Conservation (phyloP, 2,888 invertebrate genomes). For the Dryomyza anilis region DNA sequence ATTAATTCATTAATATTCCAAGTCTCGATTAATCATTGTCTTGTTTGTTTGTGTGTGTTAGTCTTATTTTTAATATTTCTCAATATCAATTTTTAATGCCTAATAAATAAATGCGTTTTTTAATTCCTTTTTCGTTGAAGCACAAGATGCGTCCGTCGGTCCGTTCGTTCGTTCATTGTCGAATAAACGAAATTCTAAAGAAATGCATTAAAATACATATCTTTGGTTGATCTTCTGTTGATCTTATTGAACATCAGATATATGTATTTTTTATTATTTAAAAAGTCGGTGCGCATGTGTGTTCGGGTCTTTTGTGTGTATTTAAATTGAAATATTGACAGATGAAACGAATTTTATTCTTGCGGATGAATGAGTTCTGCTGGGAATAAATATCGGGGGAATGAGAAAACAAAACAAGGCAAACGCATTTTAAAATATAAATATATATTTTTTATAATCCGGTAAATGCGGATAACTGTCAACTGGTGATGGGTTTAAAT, state of each 20-base stretch:
- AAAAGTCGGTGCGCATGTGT: neutral
- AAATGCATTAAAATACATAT: conserved; percentile 15
- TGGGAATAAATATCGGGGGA: neutral
- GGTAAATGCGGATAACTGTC: conserved; percentile 44
- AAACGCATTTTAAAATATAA: neutral
- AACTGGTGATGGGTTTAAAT: conserved; percentile 23
- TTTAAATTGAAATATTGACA: conserved; percentile 20
- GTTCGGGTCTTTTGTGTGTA: neutral
- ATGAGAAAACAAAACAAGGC: neutral
- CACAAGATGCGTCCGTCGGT: no score
- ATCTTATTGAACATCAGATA: no score
- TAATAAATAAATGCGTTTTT: neutral
- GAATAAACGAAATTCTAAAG: conserved; percentile 13
- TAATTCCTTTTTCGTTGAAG: neutral
- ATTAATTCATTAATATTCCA: neutral
- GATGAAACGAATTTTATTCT: neutral
- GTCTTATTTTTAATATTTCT: neutral
- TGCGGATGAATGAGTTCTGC: neutral
- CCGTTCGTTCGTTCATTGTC: no score
- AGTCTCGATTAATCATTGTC: neutral
- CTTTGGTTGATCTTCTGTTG: neutral
- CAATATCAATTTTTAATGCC: conserved; percentile 1
- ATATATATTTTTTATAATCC: conserved; percentile 34
- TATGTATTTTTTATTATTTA: conserved; percentile 13
- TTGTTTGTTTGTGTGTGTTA: neutral